These are phyloP conservation scores for Semnornis frantzii DNA, from an alignment of 2,113 vertebrate genomes.

Conservation along the genomic window DNA sequence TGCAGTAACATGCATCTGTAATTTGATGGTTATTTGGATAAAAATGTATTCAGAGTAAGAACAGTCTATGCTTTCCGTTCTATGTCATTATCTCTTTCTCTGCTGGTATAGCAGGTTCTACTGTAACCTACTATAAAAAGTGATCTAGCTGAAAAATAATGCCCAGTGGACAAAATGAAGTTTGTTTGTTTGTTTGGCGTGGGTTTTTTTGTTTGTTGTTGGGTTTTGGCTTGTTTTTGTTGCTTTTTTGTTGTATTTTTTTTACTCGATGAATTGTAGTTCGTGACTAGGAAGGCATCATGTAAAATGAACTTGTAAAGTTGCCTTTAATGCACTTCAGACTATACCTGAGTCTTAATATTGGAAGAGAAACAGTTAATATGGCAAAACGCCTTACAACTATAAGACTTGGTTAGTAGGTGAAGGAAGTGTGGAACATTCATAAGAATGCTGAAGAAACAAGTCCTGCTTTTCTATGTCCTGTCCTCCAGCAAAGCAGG, in stretches of 20 bases:
- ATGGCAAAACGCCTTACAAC: background rate
- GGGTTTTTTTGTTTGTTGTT: background rate
- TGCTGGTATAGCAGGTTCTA: background rate
- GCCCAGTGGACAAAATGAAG: background rate
- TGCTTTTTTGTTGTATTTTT: background rate
- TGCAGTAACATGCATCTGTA: background rate
- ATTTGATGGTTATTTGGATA: background rate
- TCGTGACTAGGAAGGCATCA: background rate
- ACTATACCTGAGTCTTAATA: background rate
- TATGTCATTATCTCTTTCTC: background rate
- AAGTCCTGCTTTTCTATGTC: background rate
- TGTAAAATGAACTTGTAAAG: rapidly evolving
- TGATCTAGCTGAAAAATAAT: background rate
- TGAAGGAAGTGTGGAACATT: background rate
- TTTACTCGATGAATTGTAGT: background rate
- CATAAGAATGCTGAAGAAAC: background rate
- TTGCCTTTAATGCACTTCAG: background rate
- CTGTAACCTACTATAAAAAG: background rate
- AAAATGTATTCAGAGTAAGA: background rate
- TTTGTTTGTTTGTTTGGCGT: too few species aligned
- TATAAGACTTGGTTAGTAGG: background rate
- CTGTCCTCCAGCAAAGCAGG: background rate
- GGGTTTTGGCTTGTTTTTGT: too few species aligned
- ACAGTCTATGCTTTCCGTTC: background rate
- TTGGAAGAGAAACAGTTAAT: background rate